phyloP scores from a whole-genome alignment of 1,140 invertebrate genomes.

The Achroia grisella region DNA sequence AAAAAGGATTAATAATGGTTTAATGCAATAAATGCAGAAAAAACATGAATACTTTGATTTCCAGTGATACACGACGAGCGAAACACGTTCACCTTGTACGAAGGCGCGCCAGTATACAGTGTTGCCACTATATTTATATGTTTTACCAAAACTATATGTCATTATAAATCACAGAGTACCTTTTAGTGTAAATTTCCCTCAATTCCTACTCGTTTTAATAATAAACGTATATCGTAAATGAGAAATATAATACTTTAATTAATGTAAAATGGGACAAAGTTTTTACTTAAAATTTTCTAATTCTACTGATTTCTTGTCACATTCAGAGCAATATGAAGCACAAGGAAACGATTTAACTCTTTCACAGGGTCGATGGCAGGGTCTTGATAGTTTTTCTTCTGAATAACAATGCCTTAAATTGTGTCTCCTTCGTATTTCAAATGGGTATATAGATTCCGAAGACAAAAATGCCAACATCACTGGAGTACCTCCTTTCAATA shows the following conservation, averaged over 20 bases:
- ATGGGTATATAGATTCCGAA: constrained; percentile 6
- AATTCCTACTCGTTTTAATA: no score
- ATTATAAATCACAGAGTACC: neutral
- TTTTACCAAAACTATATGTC: constrained; percentile 24
- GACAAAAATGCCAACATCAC: constrained; percentile 24
- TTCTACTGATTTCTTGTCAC: constrained; percentile 14
- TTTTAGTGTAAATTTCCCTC: no score
- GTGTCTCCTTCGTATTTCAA: neutral
- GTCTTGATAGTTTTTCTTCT: neutral
- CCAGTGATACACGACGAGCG: constrained; percentile 41
- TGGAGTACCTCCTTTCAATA: constrained; percentile 21
- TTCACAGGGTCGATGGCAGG: constrained; percentile 7
- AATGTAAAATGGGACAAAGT: no score
- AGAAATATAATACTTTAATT: no score
- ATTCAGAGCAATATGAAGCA: constrained; percentile 24
- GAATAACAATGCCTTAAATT: constrained; percentile 7
- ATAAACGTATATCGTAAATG: no score
- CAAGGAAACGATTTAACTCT: constrained; percentile 24
- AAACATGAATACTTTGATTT: constrained; percentile 61
- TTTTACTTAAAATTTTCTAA: neutral
- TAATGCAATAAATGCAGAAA: constrained; percentile 39
- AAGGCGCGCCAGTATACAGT: constrained; percentile 51
- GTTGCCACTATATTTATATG: constrained; percentile 36
- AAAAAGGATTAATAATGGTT: constrained; percentile 32
- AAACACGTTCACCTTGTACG: constrained; percentile 28